These are phyloP conservation scores for Nasua narica DNA, from an alignment of 2,797 vertebrate species.

Conservation along the genomic window DNA sequence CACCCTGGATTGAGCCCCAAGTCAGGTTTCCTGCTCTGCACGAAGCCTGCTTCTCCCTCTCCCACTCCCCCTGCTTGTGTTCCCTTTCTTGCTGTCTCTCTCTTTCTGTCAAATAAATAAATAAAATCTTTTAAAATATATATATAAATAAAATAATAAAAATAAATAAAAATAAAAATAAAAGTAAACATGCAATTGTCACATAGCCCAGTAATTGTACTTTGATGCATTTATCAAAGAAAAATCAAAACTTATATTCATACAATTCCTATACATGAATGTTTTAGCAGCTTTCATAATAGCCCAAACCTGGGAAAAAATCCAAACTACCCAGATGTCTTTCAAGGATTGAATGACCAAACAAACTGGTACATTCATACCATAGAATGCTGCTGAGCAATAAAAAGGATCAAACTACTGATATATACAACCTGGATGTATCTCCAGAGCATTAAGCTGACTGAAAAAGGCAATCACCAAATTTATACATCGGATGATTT, in stretches of 20 bases:
- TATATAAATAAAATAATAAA: too few relatives aligned
- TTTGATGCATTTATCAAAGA: not conserved
- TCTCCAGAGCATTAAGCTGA: not conserved
- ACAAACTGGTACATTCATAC: not conserved
- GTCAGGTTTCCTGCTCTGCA: too few relatives aligned
- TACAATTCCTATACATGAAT: not conserved
- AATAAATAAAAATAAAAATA: not conserved
- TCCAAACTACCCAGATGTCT: not conserved
- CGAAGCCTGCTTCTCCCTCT: too few relatives aligned
- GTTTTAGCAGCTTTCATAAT: not conserved
- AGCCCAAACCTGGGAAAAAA: not conserved
- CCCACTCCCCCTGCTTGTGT: too few relatives aligned
- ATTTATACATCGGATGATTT: not conserved
- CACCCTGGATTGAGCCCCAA: too few relatives aligned
- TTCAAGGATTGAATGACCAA: not conserved
- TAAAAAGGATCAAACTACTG: not conserved
- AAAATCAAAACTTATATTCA: not conserved
- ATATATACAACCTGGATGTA: not conserved
- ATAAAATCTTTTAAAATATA: too few relatives aligned
- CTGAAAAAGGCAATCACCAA: not conserved
- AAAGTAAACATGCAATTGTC: not conserved
- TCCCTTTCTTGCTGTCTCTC: too few relatives aligned
- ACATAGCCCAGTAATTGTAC: not conserved
- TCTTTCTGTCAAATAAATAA: too few relatives aligned
- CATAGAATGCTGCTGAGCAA: not conserved